Percentiles rank a stretch among this genome's conserved stretches.
Conservation (phyloP, 2,113 vertebrate species). For the Columbina picui region DNA sequence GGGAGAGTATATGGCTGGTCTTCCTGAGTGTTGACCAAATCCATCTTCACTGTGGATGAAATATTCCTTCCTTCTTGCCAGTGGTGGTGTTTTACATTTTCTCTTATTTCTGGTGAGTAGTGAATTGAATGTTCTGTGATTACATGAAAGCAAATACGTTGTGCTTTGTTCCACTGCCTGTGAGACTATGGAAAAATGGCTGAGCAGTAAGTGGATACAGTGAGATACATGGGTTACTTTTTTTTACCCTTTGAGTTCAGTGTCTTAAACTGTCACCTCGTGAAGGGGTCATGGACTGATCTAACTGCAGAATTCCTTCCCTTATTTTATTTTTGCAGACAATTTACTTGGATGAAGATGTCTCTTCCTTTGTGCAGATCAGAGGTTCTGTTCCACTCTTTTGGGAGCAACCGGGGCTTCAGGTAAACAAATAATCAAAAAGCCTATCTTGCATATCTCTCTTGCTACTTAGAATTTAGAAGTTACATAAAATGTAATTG, state of each 20-base stretch:
- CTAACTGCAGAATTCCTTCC: constrained; percentile 46
- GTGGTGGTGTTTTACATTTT: neutral
- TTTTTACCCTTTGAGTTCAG: constrained; percentile 43
- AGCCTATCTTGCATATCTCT: neutral
- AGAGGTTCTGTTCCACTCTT: constrained; percentile 83
- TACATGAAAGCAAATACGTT: neutral
- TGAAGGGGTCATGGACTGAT: constrained; percentile 32
- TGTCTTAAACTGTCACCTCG: constrained; percentile 35
- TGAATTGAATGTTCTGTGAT: neutral
- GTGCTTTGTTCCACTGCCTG: neutral
- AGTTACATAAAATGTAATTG: neutral
- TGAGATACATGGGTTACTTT: constrained; percentile 7
- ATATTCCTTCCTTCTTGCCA: neutral
- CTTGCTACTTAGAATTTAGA: neutral
- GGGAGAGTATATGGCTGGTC: neutral
- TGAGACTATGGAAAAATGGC: neutral
- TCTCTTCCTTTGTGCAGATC: constrained; percentile 84
- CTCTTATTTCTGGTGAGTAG: constrained; percentile 17
- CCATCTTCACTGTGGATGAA: neutral
- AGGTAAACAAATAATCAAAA: constrained; percentile 70
- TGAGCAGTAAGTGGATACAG: constrained; percentile 18
- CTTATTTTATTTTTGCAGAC: constrained; percentile 64
- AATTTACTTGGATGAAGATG: constrained; percentile 81
- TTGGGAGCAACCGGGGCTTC: constrained; percentile 80
- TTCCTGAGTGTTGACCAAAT: neutral